These are phyloP conservation scores for Diachasmimorpha longicaudata DNA, from an alignment of 1,140 invertebrate species.

Conservation along the genomic window DNA sequence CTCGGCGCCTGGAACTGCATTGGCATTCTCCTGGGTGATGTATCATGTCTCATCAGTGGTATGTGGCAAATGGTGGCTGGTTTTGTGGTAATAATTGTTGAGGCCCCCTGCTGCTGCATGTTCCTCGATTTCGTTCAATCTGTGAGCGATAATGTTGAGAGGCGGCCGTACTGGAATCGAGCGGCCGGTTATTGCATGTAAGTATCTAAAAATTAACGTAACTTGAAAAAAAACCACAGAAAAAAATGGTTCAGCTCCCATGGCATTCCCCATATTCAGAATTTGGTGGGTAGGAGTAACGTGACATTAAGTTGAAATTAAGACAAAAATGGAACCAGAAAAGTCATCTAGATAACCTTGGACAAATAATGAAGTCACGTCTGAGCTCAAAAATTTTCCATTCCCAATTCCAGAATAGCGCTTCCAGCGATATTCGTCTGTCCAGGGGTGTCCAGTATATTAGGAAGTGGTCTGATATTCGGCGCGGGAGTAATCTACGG, in stretches of 20 bases:
- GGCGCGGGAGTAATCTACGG: conserved; percentile 89
- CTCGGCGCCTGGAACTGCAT: conserved; percentile 83
- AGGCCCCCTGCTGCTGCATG: conserved; percentile 94
- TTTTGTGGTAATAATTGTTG: conserved; percentile 83
- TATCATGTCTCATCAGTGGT: conserved; percentile 78
- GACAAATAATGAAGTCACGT: no score
- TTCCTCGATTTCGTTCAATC: conserved; percentile 92
- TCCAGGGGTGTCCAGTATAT: conserved; percentile 75
- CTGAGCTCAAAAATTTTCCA: not conserved
- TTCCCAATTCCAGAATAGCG: conserved; percentile 68
- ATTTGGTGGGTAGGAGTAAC: no score
- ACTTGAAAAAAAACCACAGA: no score
- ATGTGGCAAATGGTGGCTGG: conserved; percentile 89
- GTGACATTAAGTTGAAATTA: no score
- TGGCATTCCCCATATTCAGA: no score
- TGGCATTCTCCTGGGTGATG: conserved; percentile 70
- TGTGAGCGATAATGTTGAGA: conserved; percentile 81
- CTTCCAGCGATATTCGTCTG: conserved; percentile 81
- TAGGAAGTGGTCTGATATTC: conserved; percentile 89
- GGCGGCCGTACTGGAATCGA: conserved; percentile 87
- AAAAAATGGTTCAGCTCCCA: no score
- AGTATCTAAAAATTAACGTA: conserved; percentile 59
- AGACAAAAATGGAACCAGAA: no score
- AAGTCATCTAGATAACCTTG: no score
- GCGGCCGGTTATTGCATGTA: conserved; percentile 86